These are phyloP conservation scores for Pachycephala philippinensis DNA, from an alignment of 2,113 vertebrate genomes.

Conservation along the genomic window DNA sequence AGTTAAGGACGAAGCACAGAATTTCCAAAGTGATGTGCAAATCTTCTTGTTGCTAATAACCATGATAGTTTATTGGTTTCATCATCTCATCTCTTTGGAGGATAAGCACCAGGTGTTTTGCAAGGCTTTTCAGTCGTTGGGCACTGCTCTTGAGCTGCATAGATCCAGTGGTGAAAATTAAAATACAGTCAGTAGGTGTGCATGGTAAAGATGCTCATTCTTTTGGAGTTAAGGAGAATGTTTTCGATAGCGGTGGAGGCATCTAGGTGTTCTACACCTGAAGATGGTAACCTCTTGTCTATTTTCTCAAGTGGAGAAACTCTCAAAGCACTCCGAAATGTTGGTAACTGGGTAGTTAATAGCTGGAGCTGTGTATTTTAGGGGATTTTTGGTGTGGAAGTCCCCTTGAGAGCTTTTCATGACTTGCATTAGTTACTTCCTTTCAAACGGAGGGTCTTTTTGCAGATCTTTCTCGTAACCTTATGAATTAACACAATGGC, in stretches of 20 bases:
- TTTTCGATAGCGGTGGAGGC: background rate
- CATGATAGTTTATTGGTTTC: background rate
- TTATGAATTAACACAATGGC: background rate
- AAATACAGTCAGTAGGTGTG: background rate
- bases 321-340: background rate
- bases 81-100: background rate
- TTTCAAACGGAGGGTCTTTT: background rate
- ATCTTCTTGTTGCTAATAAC: background rate
- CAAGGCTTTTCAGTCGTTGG: background rate
- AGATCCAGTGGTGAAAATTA: background rate
- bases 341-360: background rate
- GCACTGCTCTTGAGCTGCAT: background rate
- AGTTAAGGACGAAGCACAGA: background rate
- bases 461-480: background rate
- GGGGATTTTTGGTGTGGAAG: background rate
- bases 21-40: background rate
- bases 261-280: background rate
- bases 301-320: background rate
- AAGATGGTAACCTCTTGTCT: background rate
- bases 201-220: fast-evolving
- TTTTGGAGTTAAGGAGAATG: background rate
- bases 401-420: background rate
- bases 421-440: background rate
- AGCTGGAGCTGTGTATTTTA: background rate
- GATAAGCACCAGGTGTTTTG: background rate